Evolutionary conservation across 2,888 invertebrate genomes (phyloP), one percentile per base, ranked within the genome.

Genomic region (Cistogaster globosa): DNA sequence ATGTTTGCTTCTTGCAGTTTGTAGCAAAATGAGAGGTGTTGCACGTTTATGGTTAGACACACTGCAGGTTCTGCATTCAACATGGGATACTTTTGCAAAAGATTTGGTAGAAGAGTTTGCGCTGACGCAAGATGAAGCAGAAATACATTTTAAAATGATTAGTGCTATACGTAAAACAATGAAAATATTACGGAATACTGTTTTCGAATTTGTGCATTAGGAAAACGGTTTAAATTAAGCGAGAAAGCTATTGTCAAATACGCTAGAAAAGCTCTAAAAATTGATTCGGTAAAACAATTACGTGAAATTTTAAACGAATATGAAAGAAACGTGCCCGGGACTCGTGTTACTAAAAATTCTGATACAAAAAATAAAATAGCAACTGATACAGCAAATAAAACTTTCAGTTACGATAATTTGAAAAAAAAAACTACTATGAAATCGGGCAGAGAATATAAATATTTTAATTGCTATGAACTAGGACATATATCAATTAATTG

Each of bases 11-110:
- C 9, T 71, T 0, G 71, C 71, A n/a, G 32, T 71, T 2, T 71
- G 48, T 32, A 71, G 71, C 22, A 45, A 14, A 38, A 72, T 72
- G 51, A 72, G 60, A 51, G 51, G 51, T 5, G 51, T 14, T n/a
- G 60, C 72, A n/a, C 60, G 72, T 14, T 20, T 72, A 22, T 62
- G 48, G 62, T 38, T 72, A 9, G 72, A 72, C 38, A 51, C 51
- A 32, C 9, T 72, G 5, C 36, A 72, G 36, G 38, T 5, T n/a
- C 20, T 71, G 12, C 14, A 26, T 11, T 71, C 45, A 14, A 18
- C 11, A 22, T 72, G 60, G 48, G 14, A 11, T 36, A 36, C 5
- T 16, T 72, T 72, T 38, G 32, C 48, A 16, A 11, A 14, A 36
- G 60, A 72, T 51, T 51, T 72, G 36, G 18, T 9, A 14, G 11